phyloP scores from a whole-genome alignment of 2,888 invertebrate genomes.

The Perdita meconis region DNA sequence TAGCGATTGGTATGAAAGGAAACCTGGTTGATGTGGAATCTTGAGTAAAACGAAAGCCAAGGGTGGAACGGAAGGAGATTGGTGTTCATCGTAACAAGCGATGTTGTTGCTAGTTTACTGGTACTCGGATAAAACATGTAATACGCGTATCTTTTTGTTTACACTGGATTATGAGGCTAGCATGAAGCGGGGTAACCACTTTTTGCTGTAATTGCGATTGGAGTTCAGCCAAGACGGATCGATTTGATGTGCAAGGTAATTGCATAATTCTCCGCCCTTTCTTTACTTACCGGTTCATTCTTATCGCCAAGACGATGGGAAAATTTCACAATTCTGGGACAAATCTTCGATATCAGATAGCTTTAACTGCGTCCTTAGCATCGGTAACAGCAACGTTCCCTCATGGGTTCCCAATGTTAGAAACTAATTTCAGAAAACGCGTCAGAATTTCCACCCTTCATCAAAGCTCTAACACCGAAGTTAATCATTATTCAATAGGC shows the following conservation, averaged over 20 bases:
- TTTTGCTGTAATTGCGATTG: constrained; percentile 68
- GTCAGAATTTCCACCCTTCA: background rate
- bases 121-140: constrained; percentile 60
- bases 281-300: no score
- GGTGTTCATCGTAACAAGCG: constrained; percentile 63
- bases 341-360: no score
- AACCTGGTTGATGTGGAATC: constrained; percentile 29
- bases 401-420: background rate
- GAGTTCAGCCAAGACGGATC: constrained; percentile 60
- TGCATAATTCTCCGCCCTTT: no score
- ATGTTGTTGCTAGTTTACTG: constrained; percentile 74
- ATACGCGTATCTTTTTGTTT: constrained; percentile 75
- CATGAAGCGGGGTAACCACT: constrained; percentile 76
- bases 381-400: no score
- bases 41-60: constrained; percentile 46
- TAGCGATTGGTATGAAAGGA: constrained; percentile 10
- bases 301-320: background rate
- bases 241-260: constrained; percentile 53
- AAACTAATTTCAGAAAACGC: background rate
- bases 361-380: no score
- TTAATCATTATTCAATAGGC: background rate
- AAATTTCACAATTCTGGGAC: no score
- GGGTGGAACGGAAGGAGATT: constrained; percentile 47
- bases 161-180: constrained; percentile 80
- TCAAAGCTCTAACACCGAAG: background rate